Evolutionary conservation across 2,797 vertebrate genomes (phyloP).

Genomic region (Lerista edwardsae): DNA sequence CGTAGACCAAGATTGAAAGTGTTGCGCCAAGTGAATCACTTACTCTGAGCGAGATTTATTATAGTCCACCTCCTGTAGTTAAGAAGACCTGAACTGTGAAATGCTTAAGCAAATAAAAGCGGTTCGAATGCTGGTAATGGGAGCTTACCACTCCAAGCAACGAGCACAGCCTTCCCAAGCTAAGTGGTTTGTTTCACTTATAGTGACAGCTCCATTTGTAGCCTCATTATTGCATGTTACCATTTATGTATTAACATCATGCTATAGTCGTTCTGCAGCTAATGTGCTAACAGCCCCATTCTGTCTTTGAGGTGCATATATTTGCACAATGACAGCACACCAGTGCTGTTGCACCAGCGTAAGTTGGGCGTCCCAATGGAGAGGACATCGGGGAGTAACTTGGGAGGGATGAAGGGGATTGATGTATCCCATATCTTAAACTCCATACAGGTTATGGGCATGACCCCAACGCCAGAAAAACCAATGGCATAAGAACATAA

Average conservation of each 20-base stretch:
- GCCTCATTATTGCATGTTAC: conserved; percentile 6
- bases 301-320: no score
- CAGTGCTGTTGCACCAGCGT: no score
- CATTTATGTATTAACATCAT: background rate
- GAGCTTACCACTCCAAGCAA: conserved; percentile 48
- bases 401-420: no score
- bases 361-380: no score
- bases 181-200: conserved; percentile 40
- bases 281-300: background rate
- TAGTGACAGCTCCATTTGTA: conserved; percentile 36
- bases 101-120: conserved; percentile 62
- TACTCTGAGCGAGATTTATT: conserved; percentile 53
- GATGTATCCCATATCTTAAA: no score
- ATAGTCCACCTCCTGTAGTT: conserved; percentile 58
- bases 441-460: no score
- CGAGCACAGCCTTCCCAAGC: conserved; percentile 36
- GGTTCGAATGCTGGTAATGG: conserved; percentile 48
- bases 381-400: no score
- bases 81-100: conserved; percentile 63
- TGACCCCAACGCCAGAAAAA: no score
- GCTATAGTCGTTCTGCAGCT: background rate
- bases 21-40: conserved; percentile 50
- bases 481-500: no score
- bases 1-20: conserved; percentile 47
- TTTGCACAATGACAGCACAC: no score